A percentile compares a stretch with the other conserved stretches of the same genome.
phyloP scores from a whole-genome alignment of 2,888 invertebrate genomes.

The Elegia similella region DNA sequence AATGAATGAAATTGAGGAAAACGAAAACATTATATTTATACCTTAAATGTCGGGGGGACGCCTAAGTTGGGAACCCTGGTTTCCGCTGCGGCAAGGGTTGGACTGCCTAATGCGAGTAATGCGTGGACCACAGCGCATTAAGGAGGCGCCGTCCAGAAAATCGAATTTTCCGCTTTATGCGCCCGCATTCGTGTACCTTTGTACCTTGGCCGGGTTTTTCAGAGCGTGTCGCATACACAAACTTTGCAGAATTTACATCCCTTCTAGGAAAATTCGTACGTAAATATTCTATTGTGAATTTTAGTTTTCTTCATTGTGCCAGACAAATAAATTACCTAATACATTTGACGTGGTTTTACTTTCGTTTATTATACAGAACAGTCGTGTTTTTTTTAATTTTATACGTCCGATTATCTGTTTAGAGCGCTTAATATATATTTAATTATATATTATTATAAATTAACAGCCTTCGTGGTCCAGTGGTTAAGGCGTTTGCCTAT shows the following conservation, averaged over 20 bases:
- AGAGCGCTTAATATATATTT: too few relatives aligned
- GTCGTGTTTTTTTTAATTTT: too few relatives aligned
- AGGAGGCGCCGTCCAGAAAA: constrained; percentile 69
- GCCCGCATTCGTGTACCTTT: constrained; percentile 45
- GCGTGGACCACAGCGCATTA: constrained; percentile 57
- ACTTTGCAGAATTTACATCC: constrained; percentile 39
- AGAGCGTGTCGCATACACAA: constrained; percentile 62
- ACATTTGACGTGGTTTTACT: too few relatives aligned
- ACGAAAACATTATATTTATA: too few relatives aligned
- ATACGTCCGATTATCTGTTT: too few relatives aligned
- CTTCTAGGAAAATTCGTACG: constrained; percentile 1
- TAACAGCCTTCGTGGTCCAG: too few relatives aligned
- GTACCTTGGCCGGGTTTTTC: constrained; percentile 59
- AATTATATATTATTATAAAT: too few relatives aligned
- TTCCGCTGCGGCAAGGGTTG: constrained; percentile 63
- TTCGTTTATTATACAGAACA: too few relatives aligned
- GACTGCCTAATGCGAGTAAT: constrained; percentile 36
- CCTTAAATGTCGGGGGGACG: too few relatives aligned
- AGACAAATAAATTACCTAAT: neutral
- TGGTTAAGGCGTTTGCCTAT: too few relatives aligned
- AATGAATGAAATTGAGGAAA: too few relatives aligned
- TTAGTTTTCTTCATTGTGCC: neutral
- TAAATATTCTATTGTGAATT: neutral
- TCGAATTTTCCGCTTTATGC: constrained; percentile 74
- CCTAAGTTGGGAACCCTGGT: too few relatives aligned